phyloP scores from a whole-genome alignment of 2,113 vertebrate species.

The Acrocephalus kingi region DNA sequence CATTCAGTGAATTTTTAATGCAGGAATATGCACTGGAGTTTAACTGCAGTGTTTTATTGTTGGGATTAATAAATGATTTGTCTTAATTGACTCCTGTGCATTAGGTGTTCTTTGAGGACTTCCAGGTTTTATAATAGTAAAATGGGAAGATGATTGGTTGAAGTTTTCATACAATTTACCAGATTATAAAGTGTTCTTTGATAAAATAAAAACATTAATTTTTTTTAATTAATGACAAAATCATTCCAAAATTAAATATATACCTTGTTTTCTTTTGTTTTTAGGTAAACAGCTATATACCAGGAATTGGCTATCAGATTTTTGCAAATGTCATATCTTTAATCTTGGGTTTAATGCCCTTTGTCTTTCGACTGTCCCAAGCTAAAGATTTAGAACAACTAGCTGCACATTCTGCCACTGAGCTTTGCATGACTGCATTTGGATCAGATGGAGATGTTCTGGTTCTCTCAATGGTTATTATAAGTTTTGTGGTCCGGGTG shows the following conservation, averaged over 20 bases:
- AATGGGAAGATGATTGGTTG: neutral
- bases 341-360: slow-evolving; percentile 90
- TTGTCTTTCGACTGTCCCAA: slow-evolving; percentile 90
- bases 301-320: slow-evolving; percentile 96
- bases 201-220: neutral
- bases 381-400: slow-evolving; percentile 89
- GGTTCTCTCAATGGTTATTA: slow-evolving; percentile 89
- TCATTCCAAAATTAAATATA: neutral
- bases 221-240: neutral
- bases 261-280: neutral
- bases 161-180: neutral
- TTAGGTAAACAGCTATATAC: slow-evolving; percentile 93
- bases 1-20: neutral
- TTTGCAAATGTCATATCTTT: slow-evolving; percentile 92
- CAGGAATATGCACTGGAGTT: neutral
- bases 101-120: neutral
- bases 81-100: neutral
- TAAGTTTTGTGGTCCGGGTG: slow-evolving; percentile 91
- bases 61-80: neutral
- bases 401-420: slow-evolving; percentile 81
- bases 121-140: neutral
- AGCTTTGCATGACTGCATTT: slow-evolving; percentile 86
- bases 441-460: slow-evolving; percentile 82
- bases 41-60: neutral
- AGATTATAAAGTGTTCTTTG: neutral